phyloP scores from a whole-genome alignment of 2,888 invertebrate species.

The Drosophila differens region DNA sequence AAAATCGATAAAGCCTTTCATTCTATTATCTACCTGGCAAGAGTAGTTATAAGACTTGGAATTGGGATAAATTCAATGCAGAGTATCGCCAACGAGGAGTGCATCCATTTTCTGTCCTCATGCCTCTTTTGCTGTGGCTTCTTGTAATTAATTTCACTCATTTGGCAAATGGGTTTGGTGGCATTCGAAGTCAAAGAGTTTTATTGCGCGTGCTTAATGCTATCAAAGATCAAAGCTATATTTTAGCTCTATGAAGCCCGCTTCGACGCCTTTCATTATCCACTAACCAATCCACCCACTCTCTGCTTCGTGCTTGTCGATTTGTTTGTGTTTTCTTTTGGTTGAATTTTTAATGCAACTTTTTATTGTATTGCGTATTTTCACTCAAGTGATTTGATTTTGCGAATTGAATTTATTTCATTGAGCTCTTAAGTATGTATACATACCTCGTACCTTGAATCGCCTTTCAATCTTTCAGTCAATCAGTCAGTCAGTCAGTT shows the following conservation, averaged over 20 bases:
- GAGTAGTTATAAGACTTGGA: not conserved
- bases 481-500: slow-evolving; percentile 35
- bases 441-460: slow-evolving; percentile 58
- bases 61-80: not conserved
- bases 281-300: slow-evolving; percentile 7
- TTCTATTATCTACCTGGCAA: not conserved
- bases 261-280: slow-evolving; percentile 57
- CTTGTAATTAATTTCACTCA: slow-evolving; percentile 75
- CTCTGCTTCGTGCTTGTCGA: slow-evolving; percentile 14
- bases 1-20: not conserved
- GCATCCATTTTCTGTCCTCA: not conserved
- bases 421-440: slow-evolving; percentile 65
- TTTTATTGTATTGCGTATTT: slow-evolving; percentile 64
- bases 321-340: slow-evolving; percentile 43
- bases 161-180: slow-evolving; percentile 70
- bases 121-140: slow-evolving; percentile 57
- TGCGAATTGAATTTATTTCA: slow-evolving; percentile 74
- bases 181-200: slow-evolving; percentile 60
- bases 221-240: slow-evolving; percentile 70
- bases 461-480: slow-evolving; percentile 43
- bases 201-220: slow-evolving; percentile 75
- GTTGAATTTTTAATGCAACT: slow-evolving; percentile 59
- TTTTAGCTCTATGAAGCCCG: slow-evolving; percentile 49
- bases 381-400: slow-evolving; percentile 77
- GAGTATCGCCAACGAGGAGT: slow-evolving; percentile 7